phyloP scores from a whole-genome alignment of 2,888 invertebrate species.

The Mythimna ferrago region DNA sequence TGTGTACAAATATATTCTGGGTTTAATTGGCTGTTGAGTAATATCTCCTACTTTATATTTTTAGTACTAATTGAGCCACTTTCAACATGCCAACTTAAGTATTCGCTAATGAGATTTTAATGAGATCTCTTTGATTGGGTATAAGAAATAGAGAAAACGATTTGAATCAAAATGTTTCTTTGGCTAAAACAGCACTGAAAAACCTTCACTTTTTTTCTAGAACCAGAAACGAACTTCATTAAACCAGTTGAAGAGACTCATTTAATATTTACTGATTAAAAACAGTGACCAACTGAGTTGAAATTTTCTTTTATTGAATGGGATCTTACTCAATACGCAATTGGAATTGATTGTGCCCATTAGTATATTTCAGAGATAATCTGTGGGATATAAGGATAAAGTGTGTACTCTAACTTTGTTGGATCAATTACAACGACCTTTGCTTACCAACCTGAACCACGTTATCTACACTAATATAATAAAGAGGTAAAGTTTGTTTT shows the following conservation, averaged over 20 bases:
- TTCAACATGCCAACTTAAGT: constrained; percentile 21
- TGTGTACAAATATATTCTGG: constrained; percentile 10
- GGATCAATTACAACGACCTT: constrained; percentile 27
- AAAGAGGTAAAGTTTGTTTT: too few relatives aligned
- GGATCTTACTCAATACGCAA: constrained; percentile 63
- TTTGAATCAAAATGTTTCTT: constrained; percentile 13
- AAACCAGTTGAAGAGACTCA: constrained; percentile 27
- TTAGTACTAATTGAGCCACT: constrained; percentile 28
- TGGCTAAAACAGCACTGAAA: constrained; percentile 1
- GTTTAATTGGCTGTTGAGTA: constrained; percentile 26
- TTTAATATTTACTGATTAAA: constrained; percentile 55
- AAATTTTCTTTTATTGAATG: constrained; percentile 58
- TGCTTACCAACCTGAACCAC: neutral
- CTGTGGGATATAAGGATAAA: constrained; percentile 67
- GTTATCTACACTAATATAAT: too few relatives aligned
- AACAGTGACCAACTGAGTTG: constrained; percentile 61
- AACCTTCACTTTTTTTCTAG: neutral
- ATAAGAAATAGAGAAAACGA: constrained; percentile 11
- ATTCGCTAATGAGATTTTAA: constrained; percentile 41
- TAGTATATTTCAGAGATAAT: constrained; percentile 65
- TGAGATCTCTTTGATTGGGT: constrained; percentile 32
- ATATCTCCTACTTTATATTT: constrained; percentile 20
- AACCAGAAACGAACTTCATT: neutral
- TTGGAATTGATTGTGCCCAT: constrained; percentile 63
- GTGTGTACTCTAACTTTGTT: constrained; percentile 64